These are phyloP conservation scores for Drosophila demipolita DNA, from an alignment of 2,888 invertebrate genomes.

Conservation along the genomic window DNA sequence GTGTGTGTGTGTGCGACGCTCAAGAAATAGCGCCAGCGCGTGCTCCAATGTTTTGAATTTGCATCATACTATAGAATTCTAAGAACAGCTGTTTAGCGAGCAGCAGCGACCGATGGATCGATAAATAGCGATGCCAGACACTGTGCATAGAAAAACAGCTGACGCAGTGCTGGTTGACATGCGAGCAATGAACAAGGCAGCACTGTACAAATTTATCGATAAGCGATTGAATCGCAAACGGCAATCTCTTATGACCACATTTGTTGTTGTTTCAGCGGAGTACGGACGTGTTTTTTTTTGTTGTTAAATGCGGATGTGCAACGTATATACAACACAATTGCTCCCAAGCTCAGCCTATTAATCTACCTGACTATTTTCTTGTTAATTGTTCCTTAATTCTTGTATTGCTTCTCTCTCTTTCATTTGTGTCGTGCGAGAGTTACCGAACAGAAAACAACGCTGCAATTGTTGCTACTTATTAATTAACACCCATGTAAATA, in stretches of 20 bases:
- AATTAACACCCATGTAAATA: conserved; percentile 44
- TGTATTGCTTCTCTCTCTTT: background rate
- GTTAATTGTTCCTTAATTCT: conserved; percentile 34
- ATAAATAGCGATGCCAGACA: conserved; percentile 13
- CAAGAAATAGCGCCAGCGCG: conserved; percentile 46
- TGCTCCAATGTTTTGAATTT: conserved; percentile 56
- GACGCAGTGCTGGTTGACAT: conserved; percentile 15
- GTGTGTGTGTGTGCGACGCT: conserved; percentile 13
- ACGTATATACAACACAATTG: conserved; percentile 27
- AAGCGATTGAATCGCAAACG: conserved; percentile 1
- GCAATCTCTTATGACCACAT: conserved; percentile 35
- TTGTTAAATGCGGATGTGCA: conserved; percentile 42
- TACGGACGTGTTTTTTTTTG: conserved; percentile 56
- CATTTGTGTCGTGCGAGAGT: conserved; percentile 7
- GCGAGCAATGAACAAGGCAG: background rate
- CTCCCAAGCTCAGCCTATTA: conserved; percentile 27
- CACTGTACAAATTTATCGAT: conserved; percentile 30
- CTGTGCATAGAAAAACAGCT: background rate
- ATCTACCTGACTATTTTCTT: conserved; percentile 41
- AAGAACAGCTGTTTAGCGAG: conserved; percentile 30
- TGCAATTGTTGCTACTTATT: conserved; percentile 29
- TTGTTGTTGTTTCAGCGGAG: conserved; percentile 58
- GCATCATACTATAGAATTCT: conserved; percentile 8
- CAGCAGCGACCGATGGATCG: conserved; percentile 3
- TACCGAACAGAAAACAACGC: conserved; percentile 12